Conservation (phyloP, 2,113 vertebrate species). For the Laterallus jamaicensis region DNA sequence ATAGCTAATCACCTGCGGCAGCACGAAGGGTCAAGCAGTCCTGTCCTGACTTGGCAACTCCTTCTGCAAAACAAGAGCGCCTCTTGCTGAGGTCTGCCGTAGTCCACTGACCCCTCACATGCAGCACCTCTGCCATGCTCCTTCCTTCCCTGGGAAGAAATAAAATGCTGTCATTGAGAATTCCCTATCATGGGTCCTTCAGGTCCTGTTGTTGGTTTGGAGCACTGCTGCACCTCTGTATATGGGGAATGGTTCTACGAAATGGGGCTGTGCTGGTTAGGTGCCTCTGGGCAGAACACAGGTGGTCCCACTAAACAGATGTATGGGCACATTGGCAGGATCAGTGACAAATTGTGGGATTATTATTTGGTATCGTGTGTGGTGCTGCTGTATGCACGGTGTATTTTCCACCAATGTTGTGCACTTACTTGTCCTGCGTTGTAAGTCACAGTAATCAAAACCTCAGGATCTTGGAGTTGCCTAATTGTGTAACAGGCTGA, state of each 20-base stretch:
- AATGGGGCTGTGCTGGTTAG: accelerated
- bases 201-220: neutral
- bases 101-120: accelerated
- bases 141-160: neutral
- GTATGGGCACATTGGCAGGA: neutral
- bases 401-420: neutral
- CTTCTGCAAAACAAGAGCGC: neutral
- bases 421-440: neutral
- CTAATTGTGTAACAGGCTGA: neutral
- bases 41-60: neutral
- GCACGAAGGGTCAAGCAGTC: neutral
- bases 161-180: neutral
- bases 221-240: accelerated
- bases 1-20: accelerated
- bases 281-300: neutral
- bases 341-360: neutral
- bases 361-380: neutral
- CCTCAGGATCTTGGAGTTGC: neutral
- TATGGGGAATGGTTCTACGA: accelerated
- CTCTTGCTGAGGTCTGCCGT: neutral
- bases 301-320: neutral
- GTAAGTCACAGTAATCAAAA: neutral
- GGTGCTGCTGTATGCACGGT: neutral
- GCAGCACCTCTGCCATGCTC: neutral
- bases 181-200: neutral